Base-by-base conservation (phyloP, 2,888 invertebrate genomes). In the Parascotia fuliginaria region DNA sequence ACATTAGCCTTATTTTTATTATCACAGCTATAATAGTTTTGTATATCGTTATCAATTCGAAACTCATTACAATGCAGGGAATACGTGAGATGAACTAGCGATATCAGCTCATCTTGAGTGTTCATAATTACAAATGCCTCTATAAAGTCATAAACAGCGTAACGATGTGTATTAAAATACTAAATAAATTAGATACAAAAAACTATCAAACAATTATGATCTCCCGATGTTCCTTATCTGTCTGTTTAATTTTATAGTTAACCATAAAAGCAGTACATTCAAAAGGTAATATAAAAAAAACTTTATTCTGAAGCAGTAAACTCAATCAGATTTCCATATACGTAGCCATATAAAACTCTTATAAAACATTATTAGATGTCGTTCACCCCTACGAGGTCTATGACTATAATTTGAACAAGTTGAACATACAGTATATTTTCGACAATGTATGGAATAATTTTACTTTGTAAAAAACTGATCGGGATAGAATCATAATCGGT, bases 261-360 rank as follows among this genome's bases (percentile, higher is more conserved):
- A 47, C 66, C 51, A 79, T 81, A 81, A 83, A 82, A 75, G 56
- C 54, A 33, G 16, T 66, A 62, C 57, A 70, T 64, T 73, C 68
- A n/a, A 73, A 78, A 74, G 67, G 58, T 60, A 67, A 75, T 48
- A 32, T 81, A 81, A 81, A 81, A 77, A 58, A 53, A 65, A 42
- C 69, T 77, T 77, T 79, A 75, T 75, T 73, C 51, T 64, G 51
- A 62, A 57, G 69, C 60, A 60, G 57, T 81, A 77, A 79, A 78
- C 71, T 72, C 62, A 73, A 79, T 75, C 75, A 74, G 70, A 82
- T 84, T 84, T 80, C 74, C 77, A 79, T 82, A 77, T 69, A 75
- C 65, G 65, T 68, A 60, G 62, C 53, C 60, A 70, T 69, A 70
- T 73, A 70, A 71, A 68, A 65, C 49, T 58, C 52, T 67, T 60